These are phyloP conservation scores for Cephalopterus ornatus DNA, from an alignment of 2,113 vertebrate genomes.

Conservation along the genomic window DNA sequence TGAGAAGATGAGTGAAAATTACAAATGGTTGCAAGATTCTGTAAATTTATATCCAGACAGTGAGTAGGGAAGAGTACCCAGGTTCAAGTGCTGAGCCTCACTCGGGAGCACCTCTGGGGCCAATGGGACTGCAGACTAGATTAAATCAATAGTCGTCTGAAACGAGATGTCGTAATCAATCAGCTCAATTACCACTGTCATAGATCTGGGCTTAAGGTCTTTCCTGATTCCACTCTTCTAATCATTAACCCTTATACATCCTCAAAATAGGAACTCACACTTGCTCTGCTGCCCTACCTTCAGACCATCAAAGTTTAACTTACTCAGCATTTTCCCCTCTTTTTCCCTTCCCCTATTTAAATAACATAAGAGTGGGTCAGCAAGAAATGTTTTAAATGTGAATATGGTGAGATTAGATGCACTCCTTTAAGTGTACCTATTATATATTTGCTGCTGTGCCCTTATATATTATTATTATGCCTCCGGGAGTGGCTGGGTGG, in stretches of 20 bases:
- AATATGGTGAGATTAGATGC: background rate
- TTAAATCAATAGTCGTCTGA: constrained; percentile 82
- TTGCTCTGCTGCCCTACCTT: background rate
- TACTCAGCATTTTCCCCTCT: background rate
- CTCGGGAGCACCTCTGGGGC: constrained; percentile 48
- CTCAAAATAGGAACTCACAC: background rate
- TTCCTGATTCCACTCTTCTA: constrained; percentile 58
- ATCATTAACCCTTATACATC: constrained; percentile 60
- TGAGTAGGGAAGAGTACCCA: constrained; percentile 46
- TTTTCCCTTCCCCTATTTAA: background rate
- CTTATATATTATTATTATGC: constrained; percentile 60
- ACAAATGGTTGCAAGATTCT: constrained; percentile 36
- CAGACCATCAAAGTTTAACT: background rate
- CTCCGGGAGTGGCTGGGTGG: constrained; percentile 55
- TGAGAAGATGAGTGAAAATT: background rate
- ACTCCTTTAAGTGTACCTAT: constrained; percentile 17
- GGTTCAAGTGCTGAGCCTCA: constrained; percentile 72
- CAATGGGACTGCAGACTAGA: constrained; percentile 72
- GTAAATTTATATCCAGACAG: constrained; percentile 46
- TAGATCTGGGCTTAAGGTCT: constrained; percentile 64
- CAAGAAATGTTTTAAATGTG: background rate
- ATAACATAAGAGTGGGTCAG: background rate
- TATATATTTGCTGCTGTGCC: constrained; percentile 19
- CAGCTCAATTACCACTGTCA: constrained; percentile 77
- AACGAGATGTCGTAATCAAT: constrained; percentile 80